A percentile compares a stretch with the other conserved stretches of the same genome.
Conservation (phyloP, 2,113 vertebrate genomes). For the Indri indri region DNA sequence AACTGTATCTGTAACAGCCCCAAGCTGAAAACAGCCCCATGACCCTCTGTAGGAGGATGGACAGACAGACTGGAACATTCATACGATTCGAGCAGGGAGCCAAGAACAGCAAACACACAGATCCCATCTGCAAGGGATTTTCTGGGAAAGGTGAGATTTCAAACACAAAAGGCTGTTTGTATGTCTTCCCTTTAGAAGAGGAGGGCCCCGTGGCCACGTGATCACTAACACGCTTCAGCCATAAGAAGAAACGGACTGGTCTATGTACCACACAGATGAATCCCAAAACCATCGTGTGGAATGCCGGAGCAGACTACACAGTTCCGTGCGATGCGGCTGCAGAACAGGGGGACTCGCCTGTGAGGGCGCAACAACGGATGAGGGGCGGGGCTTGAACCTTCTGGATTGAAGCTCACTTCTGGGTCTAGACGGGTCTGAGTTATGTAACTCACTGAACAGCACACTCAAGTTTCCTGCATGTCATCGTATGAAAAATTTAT, state of each 20-base stretch:
- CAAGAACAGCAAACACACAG: not conserved
- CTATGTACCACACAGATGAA: accelerated
- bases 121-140: not conserved
- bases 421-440: no score
- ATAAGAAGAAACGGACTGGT: not conserved
- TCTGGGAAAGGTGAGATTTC: not conserved
- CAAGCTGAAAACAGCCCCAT: not conserved
- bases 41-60: not conserved
- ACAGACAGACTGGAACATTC: not conserved
- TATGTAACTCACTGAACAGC: no score
- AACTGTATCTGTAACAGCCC: not conserved
- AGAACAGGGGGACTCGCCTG: not conserved
- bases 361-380: not conserved
- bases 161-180: not conserved
- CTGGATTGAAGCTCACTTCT: not conserved
- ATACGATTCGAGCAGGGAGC: not conserved
- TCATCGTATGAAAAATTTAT: not conserved
- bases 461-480: not conserved
- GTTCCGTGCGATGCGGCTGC: accelerated
- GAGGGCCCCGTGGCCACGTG: not conserved
- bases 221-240: not conserved
- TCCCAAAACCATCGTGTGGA: accelerated
- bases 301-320: accelerated
- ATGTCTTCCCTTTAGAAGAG: not conserved
- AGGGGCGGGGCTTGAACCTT: no score